Evolutionary conservation across 2,113 vertebrate species (phyloP).

Genomic region (Platysternon megacephalum): DNA sequence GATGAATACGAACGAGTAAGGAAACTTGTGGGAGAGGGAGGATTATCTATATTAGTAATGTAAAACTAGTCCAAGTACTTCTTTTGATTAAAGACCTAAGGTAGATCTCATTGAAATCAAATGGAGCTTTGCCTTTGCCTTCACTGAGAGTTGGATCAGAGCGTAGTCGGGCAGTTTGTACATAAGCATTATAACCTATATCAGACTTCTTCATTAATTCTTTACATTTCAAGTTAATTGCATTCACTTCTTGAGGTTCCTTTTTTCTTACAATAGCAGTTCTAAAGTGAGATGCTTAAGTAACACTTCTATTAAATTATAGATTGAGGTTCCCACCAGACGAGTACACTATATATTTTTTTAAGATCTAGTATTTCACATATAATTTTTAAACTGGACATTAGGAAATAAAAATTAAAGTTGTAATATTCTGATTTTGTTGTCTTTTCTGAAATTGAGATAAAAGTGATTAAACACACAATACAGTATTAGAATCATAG

Average conservation of each 20-base stretch:
- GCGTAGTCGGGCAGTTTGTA: background rate
- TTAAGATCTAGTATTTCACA: background rate
- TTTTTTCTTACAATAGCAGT: background rate
- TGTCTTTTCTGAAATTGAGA: background rate
- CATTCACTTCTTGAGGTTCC: background rate
- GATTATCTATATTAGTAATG: background rate
- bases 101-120: background rate
- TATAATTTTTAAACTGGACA: background rate
- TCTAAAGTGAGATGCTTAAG: background rate
- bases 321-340: background rate
- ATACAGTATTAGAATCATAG: background rate
- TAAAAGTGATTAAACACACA: background rate
- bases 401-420: background rate
- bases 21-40: background rate
- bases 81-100: background rate
- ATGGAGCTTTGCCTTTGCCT: background rate
- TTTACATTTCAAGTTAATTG: background rate
- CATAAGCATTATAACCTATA: background rate
- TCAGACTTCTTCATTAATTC: background rate
- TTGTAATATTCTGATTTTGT: background rate
- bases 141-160: background rate
- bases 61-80: background rate
- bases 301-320: background rate
- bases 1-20: slow-evolving; percentile 95
- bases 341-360: background rate